Base-by-base conservation (phyloP, 2,888 invertebrate genomes). In the Cantharis flavilabris region DNA sequence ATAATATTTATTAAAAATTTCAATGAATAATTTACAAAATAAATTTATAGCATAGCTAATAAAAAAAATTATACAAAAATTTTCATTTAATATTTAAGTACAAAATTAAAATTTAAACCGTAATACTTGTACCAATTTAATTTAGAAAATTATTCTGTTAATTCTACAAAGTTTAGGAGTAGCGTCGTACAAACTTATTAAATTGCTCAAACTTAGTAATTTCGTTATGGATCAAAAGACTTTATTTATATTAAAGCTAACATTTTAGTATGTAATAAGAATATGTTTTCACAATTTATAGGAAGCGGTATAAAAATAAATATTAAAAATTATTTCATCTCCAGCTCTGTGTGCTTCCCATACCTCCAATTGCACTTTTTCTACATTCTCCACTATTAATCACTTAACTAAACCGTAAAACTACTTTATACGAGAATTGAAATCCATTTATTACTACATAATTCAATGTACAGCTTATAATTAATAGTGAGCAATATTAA, bases 101-200 rank as follows among this genome's bases (percentile, higher is more conserved):
- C 33, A 64, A 72, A 72, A 62, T 62, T 64, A 23, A 33, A 65
- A 67, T 67, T 23, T 23, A 67, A 67, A 67, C 20, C 14, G 16
- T 28, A 63, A 74, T 65, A 65, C 62, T 65, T 75, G 16, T 11
- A 49, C 11, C 26, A 69, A 65, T 75, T 71, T 71, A 75, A 75
- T 71, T 75, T 71, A 71, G 20, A 75, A 75, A 75, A 75, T 75
- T 75, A 75, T 71, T 75, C 71, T 71, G 71, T 75, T 75, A 75
- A 71, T 71, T 67, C 67, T 75, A 64, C 16, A 14, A 62, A 75
- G 70, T 67, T 74, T 63, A 64, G 62, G 65, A 75, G 74, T 63
- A 74, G 64, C 28, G 62, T 63, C 64, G 70, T 65, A 64, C 26
- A 71, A 67, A 67, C 65, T 62, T 65, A 75, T 75, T 75, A 76